A percentile compares a stretch with the other conserved stretches of the same genome.
These are phyloP conservation scores for Zygaena filipendulae DNA, from an alignment of 2,888 invertebrate species.

Conservation along the genomic window DNA sequence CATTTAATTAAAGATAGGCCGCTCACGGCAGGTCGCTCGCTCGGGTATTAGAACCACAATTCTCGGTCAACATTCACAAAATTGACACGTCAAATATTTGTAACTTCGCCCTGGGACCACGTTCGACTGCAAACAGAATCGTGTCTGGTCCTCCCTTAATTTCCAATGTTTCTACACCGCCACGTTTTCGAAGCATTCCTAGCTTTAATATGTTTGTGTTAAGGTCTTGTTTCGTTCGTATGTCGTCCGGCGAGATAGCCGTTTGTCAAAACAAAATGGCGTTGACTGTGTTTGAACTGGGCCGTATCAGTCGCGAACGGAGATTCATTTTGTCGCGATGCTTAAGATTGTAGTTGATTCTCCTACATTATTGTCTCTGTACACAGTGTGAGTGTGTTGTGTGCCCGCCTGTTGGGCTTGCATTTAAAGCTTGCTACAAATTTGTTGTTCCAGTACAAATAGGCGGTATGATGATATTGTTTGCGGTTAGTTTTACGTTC, in stretches of 20 bases:
- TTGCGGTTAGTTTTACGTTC: constrained; percentile 62
- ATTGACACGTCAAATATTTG: constrained; percentile 71
- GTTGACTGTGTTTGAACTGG: constrained; percentile 66
- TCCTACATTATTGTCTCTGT: constrained; percentile 63
- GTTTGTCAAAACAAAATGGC: constrained; percentile 68
- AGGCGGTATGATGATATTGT: constrained; percentile 66
- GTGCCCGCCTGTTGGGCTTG: constrained; percentile 59
- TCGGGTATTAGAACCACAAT: constrained; percentile 67
- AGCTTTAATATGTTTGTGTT: constrained; percentile 26
- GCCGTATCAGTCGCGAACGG: constrained; percentile 66
- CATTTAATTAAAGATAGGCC: constrained; percentile 61
- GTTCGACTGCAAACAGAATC: constrained; percentile 67
- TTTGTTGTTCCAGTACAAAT: constrained; percentile 68
- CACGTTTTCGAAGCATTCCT: constrained; percentile 24
- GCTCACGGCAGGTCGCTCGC: constrained; percentile 47
- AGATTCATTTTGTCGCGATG: constrained; percentile 69
- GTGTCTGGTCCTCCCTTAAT: constrained; percentile 68
- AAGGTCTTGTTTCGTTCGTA: constrained; percentile 33
- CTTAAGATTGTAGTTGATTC: constrained; percentile 62
- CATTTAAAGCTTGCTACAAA: constrained; percentile 67
- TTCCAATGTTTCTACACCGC: constrained; percentile 59
- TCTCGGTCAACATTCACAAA: constrained; percentile 69
- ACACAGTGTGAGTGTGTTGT: constrained; percentile 53
- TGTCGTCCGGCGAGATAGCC: constrained; percentile 38
- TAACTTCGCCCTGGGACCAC: constrained; percentile 68